Conservation (phyloP, 2,113 vertebrate genomes). For the Tiliqua scincoides region DNA sequence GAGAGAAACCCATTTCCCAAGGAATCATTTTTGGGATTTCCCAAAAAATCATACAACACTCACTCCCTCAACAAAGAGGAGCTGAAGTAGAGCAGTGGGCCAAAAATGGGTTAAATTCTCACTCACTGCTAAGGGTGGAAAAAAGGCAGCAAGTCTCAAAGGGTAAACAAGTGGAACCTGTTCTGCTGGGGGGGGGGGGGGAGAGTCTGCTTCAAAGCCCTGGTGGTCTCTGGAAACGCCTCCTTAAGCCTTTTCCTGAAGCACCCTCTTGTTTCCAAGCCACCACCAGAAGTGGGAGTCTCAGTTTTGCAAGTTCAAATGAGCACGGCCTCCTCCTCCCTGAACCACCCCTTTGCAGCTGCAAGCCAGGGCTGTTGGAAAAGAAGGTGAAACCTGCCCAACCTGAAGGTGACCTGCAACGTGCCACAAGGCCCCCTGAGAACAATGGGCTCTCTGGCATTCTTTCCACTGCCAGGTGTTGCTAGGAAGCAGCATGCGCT, state of each 20-base stretch:
- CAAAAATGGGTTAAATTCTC: background rate
- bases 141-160: background rate
- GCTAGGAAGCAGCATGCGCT: background rate
- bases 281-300: background rate
- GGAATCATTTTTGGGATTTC: too few relatives aligned
- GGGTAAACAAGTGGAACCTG: slow-evolving; percentile 64
- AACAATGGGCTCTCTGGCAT: background rate
- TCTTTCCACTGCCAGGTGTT: background rate
- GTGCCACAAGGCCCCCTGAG: background rate
- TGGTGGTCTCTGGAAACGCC: slow-evolving; percentile 21
- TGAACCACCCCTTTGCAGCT: background rate
- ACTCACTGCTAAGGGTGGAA: background rate
- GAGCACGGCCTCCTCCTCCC: too few relatives aligned
- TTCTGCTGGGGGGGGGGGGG: slow-evolving; percentile 40
- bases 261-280: slow-evolving; percentile 7
- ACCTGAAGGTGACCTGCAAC: background rate
- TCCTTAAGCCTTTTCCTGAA: background rate
- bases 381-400: background rate
- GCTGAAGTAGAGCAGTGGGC: background rate
- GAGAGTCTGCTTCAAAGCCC: slow-evolving; percentile 20
- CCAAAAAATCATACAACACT: too few relatives aligned
- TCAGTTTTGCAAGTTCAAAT: background rate
- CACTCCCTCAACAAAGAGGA: background rate
- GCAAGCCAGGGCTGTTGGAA: background rate
- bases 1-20: background rate